Percentiles rank a stretch among this genome's conserved stretches.
Evolutionary conservation across 2,888 invertebrate genomes (phyloP).

Genomic region (Neoascia interrupta): DNA sequence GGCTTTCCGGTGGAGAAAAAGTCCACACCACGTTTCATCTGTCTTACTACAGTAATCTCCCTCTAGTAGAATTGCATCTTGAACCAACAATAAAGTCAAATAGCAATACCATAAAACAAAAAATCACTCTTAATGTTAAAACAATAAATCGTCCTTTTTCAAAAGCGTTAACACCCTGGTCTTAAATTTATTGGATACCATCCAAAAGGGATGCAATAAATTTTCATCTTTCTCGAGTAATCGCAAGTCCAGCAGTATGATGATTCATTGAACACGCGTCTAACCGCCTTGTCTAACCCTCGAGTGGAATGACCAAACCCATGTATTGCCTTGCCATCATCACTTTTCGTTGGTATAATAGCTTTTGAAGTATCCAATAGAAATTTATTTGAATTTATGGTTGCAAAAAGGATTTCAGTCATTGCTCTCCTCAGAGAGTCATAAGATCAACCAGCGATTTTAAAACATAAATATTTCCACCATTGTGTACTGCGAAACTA

Average conservation of each 20-base stretch:
- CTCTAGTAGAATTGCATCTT: no score
- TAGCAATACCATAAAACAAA: no score
- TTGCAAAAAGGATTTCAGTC: conserved; percentile 9
- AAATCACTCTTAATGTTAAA: conserved; percentile 10
- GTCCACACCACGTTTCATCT: no score
- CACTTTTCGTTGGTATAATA: conserved; percentile 60
- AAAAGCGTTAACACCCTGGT: conserved; percentile 49
- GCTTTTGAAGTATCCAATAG: conserved; percentile 44
- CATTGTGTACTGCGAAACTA: conserved; percentile 34
- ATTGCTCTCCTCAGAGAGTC: background rate
- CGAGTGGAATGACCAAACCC: background rate
- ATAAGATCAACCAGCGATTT: no score
- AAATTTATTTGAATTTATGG: conserved; percentile 58
- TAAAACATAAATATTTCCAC: no score
- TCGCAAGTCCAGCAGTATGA: conserved; percentile 58
- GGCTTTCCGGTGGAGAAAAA: no score
- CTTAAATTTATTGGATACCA: conserved; percentile 61
- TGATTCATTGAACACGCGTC: conserved; percentile 59
- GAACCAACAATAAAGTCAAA: no score
- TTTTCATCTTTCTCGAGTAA: conserved; percentile 61
- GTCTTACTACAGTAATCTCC: no score
- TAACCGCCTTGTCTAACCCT: conserved; percentile 11
- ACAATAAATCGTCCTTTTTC: conserved; percentile 54
- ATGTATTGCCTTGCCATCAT: conserved; percentile 35
- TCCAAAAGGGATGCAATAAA: conserved; percentile 63